Evolutionary conservation across 2,797 vertebrate genomes (phyloP).

Genomic region (Carapus acus): DNA sequence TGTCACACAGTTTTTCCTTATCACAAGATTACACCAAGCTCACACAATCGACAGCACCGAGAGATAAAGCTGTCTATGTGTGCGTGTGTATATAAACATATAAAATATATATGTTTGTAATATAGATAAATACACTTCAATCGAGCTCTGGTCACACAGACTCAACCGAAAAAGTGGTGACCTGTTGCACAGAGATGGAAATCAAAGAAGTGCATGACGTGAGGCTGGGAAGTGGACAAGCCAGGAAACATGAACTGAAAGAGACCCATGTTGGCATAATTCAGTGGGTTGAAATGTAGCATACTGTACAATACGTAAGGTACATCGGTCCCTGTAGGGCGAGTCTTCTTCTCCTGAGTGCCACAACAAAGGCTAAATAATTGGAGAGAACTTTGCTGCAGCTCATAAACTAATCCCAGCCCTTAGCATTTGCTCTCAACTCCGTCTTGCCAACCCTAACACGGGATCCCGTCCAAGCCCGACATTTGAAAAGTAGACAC

Average conservation of each 20-base stretch:
- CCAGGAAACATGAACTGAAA: no score
- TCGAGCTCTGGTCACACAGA: no score
- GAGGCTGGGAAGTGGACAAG: no score
- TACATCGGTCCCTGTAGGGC: not conserved
- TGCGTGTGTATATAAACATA: no score
- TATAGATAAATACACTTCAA: no score
- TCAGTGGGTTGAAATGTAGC: not conserved
- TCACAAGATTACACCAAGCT: conserved; percentile 4
- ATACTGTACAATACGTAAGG: not conserved
- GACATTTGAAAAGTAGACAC: conserved; percentile 20
- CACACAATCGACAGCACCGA: conserved; percentile 18
- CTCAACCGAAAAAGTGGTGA: no score
- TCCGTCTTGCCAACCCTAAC: conserved; percentile 11
- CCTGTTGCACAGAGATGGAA: no score
- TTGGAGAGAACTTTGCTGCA: conserved; percentile 9
- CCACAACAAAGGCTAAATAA: conserved; percentile 13
- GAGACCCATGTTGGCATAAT: not conserved
- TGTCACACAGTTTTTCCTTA: conserved; percentile 2
- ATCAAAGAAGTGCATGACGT: no score
- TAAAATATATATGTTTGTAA: no score
- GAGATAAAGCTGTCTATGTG: no score
- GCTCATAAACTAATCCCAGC: conserved; percentile 12
- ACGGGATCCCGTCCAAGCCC: conserved; percentile 20
- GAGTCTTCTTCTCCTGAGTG: conserved; percentile 15
- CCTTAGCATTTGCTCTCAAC: conserved; percentile 15